Evolutionary conservation across 2,888 invertebrate species (phyloP).

Genomic region (Parelbella ahira): DNA sequence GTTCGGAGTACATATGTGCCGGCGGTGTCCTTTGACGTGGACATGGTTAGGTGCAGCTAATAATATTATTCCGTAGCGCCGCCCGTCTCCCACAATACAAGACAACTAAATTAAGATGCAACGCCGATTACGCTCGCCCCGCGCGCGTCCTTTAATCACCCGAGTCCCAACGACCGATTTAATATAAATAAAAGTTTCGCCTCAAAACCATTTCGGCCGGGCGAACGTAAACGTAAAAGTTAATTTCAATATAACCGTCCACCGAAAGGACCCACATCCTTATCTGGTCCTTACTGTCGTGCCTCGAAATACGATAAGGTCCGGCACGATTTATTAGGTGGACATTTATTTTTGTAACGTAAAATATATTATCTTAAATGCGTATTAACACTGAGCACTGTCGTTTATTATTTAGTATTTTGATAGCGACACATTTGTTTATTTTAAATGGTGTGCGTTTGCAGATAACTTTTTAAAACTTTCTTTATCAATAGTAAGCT

Average conservation of each 20-base stretch:
- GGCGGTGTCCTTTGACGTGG: conserved; percentile 47
- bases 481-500: too few species aligned
- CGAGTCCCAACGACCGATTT: conserved; percentile 42
- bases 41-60: conserved; percentile 50
- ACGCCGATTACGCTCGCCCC: conserved; percentile 65
- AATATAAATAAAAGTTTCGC: conserved; percentile 29
- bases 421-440: conserved; percentile 37
- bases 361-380: conserved; percentile 79
- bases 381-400: conserved; percentile 74
- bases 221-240: conserved; percentile 29
- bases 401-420: conserved; percentile 59
- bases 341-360: conserved; percentile 74
- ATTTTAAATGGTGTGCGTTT: conserved; percentile 22
- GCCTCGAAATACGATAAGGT: conserved; percentile 69
- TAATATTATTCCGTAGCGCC: conserved; percentile 48
- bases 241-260: conserved; percentile 38
- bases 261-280: conserved; percentile 52
- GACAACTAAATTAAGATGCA: conserved; percentile 80
- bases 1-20: conserved; percentile 1
- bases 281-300: conserved; percentile 71
- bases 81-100: conserved; percentile 65
- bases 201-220: conserved; percentile 13
- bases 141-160: conserved; percentile 43
- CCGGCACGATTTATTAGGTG: conserved; percentile 72
- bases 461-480: conserved; percentile 17